phyloP scores from a whole-genome alignment of 2,888 invertebrate species.

The Leucozona laternaria region DNA sequence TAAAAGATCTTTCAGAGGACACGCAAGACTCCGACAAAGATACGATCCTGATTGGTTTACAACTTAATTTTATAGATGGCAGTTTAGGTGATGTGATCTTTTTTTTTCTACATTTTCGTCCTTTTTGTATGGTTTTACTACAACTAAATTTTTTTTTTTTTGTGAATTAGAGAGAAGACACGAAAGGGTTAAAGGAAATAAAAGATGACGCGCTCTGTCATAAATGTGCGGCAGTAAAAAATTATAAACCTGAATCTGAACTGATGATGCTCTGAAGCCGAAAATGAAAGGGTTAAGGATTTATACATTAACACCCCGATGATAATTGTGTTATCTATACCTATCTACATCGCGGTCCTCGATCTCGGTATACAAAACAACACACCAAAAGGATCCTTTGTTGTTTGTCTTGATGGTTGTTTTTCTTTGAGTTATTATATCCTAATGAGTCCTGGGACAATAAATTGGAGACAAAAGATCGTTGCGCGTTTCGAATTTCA shows the following conservation, averaged over 20 bases:
- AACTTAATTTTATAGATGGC: slow-evolving; percentile 59
- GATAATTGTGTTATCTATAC: slow-evolving; percentile 48
- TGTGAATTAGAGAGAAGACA: slow-evolving; percentile 36
- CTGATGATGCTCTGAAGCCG: background rate
- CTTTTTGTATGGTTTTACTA: slow-evolving; percentile 20
- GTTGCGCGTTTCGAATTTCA: slow-evolving; percentile 64
- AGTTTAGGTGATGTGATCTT: slow-evolving; percentile 61
- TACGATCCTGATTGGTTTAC: slow-evolving; percentile 72
- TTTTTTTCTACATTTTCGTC: slow-evolving; percentile 24
- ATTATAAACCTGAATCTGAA: slow-evolving; percentile 1
- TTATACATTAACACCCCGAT: slow-evolving; percentile 61
- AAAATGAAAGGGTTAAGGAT: slow-evolving; percentile 65
- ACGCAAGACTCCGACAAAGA: slow-evolving; percentile 71
- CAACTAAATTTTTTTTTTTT: background rate
- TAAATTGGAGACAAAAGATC: slow-evolving; percentile 55
- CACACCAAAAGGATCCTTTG: background rate
- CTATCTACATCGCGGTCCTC: background rate
- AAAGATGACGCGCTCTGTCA: slow-evolving; percentile 56
- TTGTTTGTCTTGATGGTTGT: slow-evolving; percentile 29
- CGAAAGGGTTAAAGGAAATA: slow-evolving; percentile 68
- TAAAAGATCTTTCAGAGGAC: slow-evolving; percentile 50
- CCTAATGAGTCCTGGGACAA: slow-evolving; percentile 65
- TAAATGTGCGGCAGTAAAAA: slow-evolving; percentile 47
- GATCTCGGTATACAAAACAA: background rate
- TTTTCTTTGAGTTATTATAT: slow-evolving; percentile 67